Evolutionary conservation across 1,140 invertebrate genomes (phyloP).

Genomic region (Dufourea novaeangliae): DNA sequence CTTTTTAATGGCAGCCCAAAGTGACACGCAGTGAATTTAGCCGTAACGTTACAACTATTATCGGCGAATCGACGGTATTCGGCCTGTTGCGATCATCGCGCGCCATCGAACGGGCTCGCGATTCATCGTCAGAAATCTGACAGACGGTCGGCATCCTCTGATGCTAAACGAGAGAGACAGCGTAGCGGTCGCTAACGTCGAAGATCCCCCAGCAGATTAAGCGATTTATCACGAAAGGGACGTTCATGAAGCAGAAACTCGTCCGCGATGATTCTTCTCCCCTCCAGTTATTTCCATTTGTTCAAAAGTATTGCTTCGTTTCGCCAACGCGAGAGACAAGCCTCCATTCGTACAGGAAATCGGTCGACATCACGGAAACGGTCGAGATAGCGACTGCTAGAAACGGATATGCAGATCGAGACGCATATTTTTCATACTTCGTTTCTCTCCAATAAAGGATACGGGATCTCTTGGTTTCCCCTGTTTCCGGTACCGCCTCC

Average conservation of each 20-base stretch:
- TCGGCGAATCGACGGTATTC: conserved; percentile 38
- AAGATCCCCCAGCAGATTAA: conserved; percentile 38
- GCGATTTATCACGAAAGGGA: conserved; percentile 20
- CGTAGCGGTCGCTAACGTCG: conserved; percentile 41
- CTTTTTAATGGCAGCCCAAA: too few species aligned
- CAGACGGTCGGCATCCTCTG: conserved; percentile 42
- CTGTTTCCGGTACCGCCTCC: conserved; percentile 35
- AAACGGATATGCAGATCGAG: conserved; percentile 30
- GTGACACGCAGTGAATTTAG: neutral
- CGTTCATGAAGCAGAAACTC: neutral
- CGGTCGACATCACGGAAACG: neutral
- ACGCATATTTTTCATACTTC: conserved; percentile 53
- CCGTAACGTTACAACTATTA: conserved; percentile 71
- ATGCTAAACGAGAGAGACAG: conserved; percentile 50
- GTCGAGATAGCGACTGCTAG: neutral
- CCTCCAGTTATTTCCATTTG: neutral
- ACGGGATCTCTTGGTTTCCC: conserved; percentile 16
- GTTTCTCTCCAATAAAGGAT: conserved; percentile 9
- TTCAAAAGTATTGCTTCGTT: neutral
- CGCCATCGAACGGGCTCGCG: conserved; percentile 27
- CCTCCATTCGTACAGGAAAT: conserved; percentile 2
- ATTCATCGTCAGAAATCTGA: conserved; percentile 58
- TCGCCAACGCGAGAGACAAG: neutral
- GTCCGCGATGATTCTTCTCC: neutral
- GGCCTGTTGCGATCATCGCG: conserved; percentile 35